phyloP scores from a whole-genome alignment of 2,888 invertebrate genomes.

The Rotaria sp. region DNA sequence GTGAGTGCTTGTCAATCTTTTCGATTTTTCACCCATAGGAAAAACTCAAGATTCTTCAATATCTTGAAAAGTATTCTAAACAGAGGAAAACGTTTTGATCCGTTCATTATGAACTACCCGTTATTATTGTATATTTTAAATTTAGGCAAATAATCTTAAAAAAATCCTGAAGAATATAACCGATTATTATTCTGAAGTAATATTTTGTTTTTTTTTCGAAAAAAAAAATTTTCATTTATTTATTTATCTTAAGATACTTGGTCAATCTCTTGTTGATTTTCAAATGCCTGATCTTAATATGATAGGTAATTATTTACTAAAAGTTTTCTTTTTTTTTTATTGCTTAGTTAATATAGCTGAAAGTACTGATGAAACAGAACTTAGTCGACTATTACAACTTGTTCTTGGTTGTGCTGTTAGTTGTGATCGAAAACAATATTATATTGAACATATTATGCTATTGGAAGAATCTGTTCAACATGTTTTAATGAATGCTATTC shows the following conservation, averaged over 20 bases:
- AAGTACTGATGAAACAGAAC: conserved; percentile 70
- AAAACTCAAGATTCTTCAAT: no score
- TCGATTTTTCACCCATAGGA: no score
- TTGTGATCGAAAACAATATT: conserved; percentile 80
- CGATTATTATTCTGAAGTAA: conserved; percentile 75
- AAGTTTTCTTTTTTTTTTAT: background rate
- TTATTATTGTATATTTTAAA: conserved; percentile 37
- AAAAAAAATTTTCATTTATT: conserved; percentile 35
- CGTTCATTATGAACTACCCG: no score
- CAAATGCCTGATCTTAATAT: conserved; percentile 77
- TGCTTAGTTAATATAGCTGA: conserved; percentile 58
- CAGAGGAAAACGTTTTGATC: no score
- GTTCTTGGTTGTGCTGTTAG: conserved; percentile 89
- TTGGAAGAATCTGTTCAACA: conserved; percentile 83
- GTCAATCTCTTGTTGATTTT: conserved; percentile 72
- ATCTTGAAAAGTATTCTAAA: no score
- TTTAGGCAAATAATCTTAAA: conserved; percentile 68
- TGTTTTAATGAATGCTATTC: conserved; percentile 87
- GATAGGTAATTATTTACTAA: conserved; percentile 50
- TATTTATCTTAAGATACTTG: conserved; percentile 61
- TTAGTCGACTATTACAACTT: conserved; percentile 76
- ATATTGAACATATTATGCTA: conserved; percentile 83
- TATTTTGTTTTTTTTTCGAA: conserved; percentile 40
- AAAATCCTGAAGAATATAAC: conserved; percentile 73
- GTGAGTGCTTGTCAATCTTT: no score